Base-by-base conservation (phyloP, 1,140 invertebrate genomes). In the Lepidostoma basale region DNA sequence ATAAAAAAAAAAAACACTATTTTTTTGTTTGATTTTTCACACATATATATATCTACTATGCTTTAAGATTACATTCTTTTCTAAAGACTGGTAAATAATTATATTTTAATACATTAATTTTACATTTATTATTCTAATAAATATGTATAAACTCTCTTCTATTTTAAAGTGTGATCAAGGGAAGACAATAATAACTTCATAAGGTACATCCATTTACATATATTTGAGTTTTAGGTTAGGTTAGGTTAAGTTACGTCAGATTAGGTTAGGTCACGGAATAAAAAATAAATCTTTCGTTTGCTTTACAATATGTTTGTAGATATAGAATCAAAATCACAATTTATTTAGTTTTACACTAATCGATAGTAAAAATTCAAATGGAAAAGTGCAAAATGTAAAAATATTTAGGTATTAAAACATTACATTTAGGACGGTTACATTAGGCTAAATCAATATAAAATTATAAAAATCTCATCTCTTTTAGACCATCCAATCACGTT, bases 341-440 rank as follows among this genome's bases (percentile, higher is more conserved):
- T 36, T 18, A 47, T 47, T 22, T 22, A 56, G 36, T 56, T n/a
- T 33, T 56, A 56, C 52, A 22, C 28, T 56, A 33, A 33, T 33
- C 33, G 22, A 56, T 60, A 60, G 33, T 6, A 60, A 72, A 72
- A 67, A 42, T 64, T 65, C 56, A 47, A 25, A 47, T 72, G 70
- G 49, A 72, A 72, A 72, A 72, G 70, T 72, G 70, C 70, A 72
- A 72, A 72, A 68, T 64, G 59, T 71, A 71, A 62, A 71, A 68
- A 72, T 36, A 45, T 71, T 65, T 54, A 67, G 65, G 45, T 67
- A 58, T 56, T 56, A 58, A 49, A 64, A 44, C 52, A 16, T 36
- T 64, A 39, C 36, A 16, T 45, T 54, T 36, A 72, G 70, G 70
- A 72, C 70, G 70, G 70, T 72, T 60, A 64, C 39, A 62, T 62